phyloP scores from a whole-genome alignment of 2,888 invertebrate species.

The Hemistola chrysoprasaria region DNA sequence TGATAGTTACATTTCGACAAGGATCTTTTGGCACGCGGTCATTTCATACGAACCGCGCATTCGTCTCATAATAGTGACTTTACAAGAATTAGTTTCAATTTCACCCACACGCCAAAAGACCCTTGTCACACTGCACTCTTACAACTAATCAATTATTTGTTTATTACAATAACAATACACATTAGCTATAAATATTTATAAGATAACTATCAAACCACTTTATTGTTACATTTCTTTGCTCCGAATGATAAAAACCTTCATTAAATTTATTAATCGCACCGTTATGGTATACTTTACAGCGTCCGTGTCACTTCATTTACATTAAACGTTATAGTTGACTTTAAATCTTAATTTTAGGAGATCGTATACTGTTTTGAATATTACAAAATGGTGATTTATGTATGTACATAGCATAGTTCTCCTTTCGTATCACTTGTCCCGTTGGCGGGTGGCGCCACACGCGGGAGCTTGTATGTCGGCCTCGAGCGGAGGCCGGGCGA shows the following conservation, averaged over 20 bases:
- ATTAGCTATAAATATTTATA: conserved; percentile 83
- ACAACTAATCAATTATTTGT: conserved; percentile 81
- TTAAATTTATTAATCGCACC: conserved; percentile 58
- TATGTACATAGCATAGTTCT: conserved; percentile 78
- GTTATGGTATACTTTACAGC: conserved; percentile 52
- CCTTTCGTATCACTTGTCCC: conserved; percentile 65
- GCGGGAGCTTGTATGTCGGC: conserved; percentile 24
- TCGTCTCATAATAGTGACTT: no score
- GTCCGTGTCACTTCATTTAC: conserved; percentile 76
- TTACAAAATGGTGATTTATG: conserved; percentile 74
- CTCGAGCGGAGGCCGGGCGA: conserved; percentile 48
- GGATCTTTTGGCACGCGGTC: no score
- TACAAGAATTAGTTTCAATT: no score
- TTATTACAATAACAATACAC: conserved; percentile 83
- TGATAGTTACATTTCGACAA: conserved; percentile 79
- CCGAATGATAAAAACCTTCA: conserved; percentile 60
- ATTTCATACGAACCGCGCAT: no score
- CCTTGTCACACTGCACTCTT: no score
- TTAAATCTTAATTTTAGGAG: conserved; percentile 81
- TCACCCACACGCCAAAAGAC: no score
- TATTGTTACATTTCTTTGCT: conserved; percentile 73
- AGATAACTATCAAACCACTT: conserved; percentile 79
- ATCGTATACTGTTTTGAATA: conserved; percentile 83
- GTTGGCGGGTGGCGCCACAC: conserved; percentile 33
- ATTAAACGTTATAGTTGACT: conserved; percentile 74